Evolutionary conservation across 2,888 invertebrate species (phyloP).

Genomic region (Eupeodes luniger): DNA sequence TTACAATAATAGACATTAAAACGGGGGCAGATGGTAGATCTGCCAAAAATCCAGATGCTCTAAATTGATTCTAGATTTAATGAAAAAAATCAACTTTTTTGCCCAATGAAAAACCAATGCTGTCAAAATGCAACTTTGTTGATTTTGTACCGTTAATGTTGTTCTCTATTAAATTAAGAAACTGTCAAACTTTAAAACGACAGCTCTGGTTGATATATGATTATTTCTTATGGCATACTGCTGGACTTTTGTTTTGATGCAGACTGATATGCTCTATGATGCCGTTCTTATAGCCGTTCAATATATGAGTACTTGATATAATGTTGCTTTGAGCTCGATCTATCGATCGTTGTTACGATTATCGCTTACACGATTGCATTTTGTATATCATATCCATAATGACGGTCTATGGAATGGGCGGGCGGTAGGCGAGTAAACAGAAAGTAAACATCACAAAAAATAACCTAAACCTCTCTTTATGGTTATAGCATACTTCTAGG

Average conservation of each 20-base stretch:
- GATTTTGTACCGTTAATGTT: no score
- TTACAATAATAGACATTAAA: no score
- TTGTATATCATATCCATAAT: slow-evolving; percentile 75
- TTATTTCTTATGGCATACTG: slow-evolving; percentile 43
- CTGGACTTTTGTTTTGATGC: slow-evolving; percentile 46
- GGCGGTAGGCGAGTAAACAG: slow-evolving; percentile 19
- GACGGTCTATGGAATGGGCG: slow-evolving; percentile 55
- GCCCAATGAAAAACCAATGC: no score
- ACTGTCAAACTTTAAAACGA: not conserved
- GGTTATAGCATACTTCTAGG: slow-evolving; percentile 52
- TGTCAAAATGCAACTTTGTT: no score
- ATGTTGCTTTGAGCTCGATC: slow-evolving; percentile 50
- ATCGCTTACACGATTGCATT: slow-evolving; percentile 76
- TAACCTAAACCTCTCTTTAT: slow-evolving; percentile 40
- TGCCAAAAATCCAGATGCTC: no score
- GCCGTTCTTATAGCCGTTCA: slow-evolving; percentile 16
- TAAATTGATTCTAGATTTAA: no score
- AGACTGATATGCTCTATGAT: slow-evolving; percentile 37
- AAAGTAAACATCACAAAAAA: slow-evolving; percentile 8
- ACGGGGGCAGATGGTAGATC: no score
- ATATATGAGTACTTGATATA: slow-evolving; percentile 21
- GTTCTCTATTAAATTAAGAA: not conserved
- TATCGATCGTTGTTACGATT: slow-evolving; percentile 74
- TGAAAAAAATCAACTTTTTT: no score
- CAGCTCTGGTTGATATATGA: slow-evolving; percentile 57